Percentiles rank a stretch among this genome's conserved stretches.
Evolutionary conservation across 2,888 invertebrate genomes (phyloP).

Genomic region (Diplazon laetatorius): DNA sequence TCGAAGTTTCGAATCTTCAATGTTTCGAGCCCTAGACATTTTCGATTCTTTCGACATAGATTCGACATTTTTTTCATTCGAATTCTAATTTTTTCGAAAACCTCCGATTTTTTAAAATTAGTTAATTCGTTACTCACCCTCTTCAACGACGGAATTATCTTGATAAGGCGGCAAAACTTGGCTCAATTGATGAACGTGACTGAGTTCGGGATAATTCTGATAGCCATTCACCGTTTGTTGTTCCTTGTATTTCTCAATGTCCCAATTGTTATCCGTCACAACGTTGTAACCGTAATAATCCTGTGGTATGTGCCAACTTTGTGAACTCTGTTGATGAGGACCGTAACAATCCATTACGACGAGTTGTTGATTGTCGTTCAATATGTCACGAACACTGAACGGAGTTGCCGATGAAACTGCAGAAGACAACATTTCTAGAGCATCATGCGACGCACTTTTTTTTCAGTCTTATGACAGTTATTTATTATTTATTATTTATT

Average conservation of each 20-base stretch:
- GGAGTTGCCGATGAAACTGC: slow-evolving; percentile 77
- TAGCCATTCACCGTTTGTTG: slow-evolving; percentile 74
- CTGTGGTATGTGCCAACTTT: slow-evolving; percentile 72
- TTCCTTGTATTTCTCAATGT: slow-evolving; percentile 79
- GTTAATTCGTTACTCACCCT: slow-evolving; percentile 70
- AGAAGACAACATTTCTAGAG: slow-evolving; percentile 78
- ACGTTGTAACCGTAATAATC: slow-evolving; percentile 78
- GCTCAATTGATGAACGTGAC: slow-evolving; percentile 77
- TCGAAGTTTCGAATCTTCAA: too few relatives aligned
- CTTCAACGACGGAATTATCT: slow-evolving; percentile 75
- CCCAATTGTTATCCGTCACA: slow-evolving; percentile 78
- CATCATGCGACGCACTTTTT: slow-evolving; percentile 63
- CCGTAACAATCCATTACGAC: slow-evolving; percentile 79
- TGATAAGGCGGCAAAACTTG: slow-evolving; percentile 76
- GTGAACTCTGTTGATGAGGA: slow-evolving; percentile 72
- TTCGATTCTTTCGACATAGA: too few relatives aligned
- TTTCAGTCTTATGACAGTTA: too few relatives aligned
- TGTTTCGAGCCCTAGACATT: too few relatives aligned
- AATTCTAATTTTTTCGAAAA: too few relatives aligned
- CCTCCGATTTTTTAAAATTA: not conserved
- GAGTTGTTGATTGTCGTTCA: slow-evolving; percentile 79
- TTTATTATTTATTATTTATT: too few relatives aligned
- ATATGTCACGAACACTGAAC: slow-evolving; percentile 81
- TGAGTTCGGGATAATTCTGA: slow-evolving; percentile 76
- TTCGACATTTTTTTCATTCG: too few relatives aligned